A percentile compares a stretch with the other conserved stretches of the same genome.
Evolutionary conservation across 1,140 invertebrate genomes (phyloP).

Genomic region (Rhynchophorus ferrugineus): DNA sequence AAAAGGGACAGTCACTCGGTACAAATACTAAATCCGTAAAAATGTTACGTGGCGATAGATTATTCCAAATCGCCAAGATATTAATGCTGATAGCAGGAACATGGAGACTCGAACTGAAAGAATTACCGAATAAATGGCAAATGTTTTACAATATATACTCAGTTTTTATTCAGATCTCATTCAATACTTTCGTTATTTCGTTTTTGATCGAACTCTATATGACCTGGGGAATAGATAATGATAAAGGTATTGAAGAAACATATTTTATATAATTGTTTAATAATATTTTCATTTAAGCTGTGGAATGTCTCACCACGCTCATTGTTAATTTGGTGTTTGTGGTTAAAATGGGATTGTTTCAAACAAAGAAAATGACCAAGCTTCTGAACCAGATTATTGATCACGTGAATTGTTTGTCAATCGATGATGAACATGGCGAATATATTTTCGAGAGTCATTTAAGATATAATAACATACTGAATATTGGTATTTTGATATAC

Average conservation of each 20-base stretch:
- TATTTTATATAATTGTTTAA: background rate
- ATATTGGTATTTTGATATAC: background rate
- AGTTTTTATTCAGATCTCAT: background rate
- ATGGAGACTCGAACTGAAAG: slow-evolving; percentile 2
- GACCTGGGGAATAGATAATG: background rate
- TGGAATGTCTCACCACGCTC: slow-evolving; percentile 1
- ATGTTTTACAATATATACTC: background rate
- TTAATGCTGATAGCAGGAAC: slow-evolving; percentile 2
- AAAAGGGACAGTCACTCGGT: too few relatives aligned
- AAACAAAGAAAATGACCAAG: background rate
- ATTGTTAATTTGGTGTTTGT: background rate
- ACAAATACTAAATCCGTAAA: too few relatives aligned
- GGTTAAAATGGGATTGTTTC: slow-evolving; percentile 2
- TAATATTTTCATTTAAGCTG: background rate
- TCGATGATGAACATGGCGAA: background rate
- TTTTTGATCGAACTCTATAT: too few relatives aligned
- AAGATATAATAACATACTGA: background rate
- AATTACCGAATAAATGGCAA: background rate
- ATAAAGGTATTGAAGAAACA: background rate
- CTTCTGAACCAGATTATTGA: background rate
- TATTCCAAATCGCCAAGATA: background rate
- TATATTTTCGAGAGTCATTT: background rate
- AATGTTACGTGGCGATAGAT: slow-evolving; percentile 2
- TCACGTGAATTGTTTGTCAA: background rate
- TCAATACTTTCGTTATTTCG: too few relatives aligned